A percentile compares a stretch with the other conserved stretches of the same genome.
phyloP scores from a whole-genome alignment of 2,113 vertebrate species.

The Pedionomus torquatus region DNA sequence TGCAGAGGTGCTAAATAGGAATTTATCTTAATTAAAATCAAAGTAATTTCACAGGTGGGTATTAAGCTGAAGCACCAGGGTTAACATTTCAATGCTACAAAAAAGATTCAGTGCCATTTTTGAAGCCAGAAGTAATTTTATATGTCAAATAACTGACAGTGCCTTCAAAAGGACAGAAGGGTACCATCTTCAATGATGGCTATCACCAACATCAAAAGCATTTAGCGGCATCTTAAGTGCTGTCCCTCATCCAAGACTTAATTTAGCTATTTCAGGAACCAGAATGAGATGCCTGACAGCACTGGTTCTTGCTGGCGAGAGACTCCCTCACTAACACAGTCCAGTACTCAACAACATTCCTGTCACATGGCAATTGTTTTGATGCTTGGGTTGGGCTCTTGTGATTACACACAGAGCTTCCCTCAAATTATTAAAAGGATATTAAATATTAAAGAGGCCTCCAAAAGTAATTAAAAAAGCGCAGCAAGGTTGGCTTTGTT shows the following conservation, averaged over 20 bases:
- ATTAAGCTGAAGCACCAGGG: neutral
- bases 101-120: neutral
- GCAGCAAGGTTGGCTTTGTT: no score
- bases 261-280: neutral
- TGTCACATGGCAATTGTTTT: accelerated
- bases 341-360: neutral
- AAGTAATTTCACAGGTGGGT: slow-evolving; percentile 13
- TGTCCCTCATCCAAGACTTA: neutral
- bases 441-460: neutral
- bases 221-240: neutral
- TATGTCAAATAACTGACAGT: neutral
- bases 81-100: slow-evolving; percentile 8
- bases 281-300: neutral
- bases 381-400: neutral
- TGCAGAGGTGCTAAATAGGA: neutral
- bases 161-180: neutral
- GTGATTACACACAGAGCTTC: neutral
- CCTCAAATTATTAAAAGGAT: neutral
- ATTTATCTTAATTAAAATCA: slow-evolving; percentile 66
- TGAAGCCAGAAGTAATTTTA: neutral
- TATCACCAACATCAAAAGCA: neutral
- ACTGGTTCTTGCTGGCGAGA: neutral
- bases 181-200: neutral
- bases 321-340: neutral
- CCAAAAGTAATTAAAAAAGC: accelerated